These are phyloP conservation scores for Abramis brama DNA, from an alignment of 2,113 vertebrate genomes.

Conservation along the genomic window DNA sequence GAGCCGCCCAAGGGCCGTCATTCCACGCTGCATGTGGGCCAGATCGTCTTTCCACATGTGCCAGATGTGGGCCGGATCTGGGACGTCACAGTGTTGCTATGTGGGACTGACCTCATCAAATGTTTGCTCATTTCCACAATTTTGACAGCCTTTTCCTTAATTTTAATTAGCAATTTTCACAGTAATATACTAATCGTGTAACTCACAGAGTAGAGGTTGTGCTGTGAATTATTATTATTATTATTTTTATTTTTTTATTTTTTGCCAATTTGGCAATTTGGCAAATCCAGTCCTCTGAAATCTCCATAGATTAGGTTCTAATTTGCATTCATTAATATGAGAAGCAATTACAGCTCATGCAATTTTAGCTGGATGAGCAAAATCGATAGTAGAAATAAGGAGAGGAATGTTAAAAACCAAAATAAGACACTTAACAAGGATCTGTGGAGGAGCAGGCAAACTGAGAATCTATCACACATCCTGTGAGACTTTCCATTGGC, in stretches of 20 bases:
- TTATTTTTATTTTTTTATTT: too few relatives aligned
- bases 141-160: neutral
- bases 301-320: slow-evolving; percentile 2
- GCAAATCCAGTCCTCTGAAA: neutral
- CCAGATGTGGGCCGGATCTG: too few relatives aligned
- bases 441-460: neutral
- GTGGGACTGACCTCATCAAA: slow-evolving; percentile 6
- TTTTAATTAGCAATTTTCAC: slow-evolving; percentile 17
- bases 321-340: neutral
- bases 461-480: neutral
- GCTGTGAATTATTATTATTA: too few relatives aligned
- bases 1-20: too few relatives aligned
- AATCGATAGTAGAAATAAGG: neutral
- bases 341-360: slow-evolving; percentile 14
- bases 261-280: slow-evolving; percentile 19
- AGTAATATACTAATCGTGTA: neutral
- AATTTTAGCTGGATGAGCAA: neutral
- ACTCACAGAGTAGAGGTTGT: neutral
- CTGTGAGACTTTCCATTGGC: neutral
- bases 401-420: neutral
- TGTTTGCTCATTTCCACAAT: neutral
- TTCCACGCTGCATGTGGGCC: too few relatives aligned
- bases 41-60: neutral
- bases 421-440: neutral
- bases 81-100: too few relatives aligned